Evolutionary conservation across 2,797 vertebrate species (phyloP).

Genomic region (Urosaurus nigricauda): DNA sequence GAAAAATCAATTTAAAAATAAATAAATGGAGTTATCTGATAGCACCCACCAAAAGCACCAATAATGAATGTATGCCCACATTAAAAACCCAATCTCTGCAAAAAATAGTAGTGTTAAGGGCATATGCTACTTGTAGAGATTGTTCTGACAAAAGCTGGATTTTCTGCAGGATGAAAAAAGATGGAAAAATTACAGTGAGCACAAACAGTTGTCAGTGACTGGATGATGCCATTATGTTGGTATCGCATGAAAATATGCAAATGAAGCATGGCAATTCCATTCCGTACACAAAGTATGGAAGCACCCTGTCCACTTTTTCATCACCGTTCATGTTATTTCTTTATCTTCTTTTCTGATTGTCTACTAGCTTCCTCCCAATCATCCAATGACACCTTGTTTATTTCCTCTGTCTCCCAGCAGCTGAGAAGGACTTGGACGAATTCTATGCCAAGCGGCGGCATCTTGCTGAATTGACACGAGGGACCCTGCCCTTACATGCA

Average conservation of each 20-base stretch:
- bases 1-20: background rate
- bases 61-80: background rate
- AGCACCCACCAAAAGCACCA: background rate
- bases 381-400: conserved; percentile 41
- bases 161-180: background rate
- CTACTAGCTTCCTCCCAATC: background rate
- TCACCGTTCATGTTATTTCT: conserved; percentile 7
- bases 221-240: background rate
- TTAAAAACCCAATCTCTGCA: background rate
- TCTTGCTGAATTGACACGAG: conserved; percentile 76
- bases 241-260: background rate
- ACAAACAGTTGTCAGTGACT: too few relatives aligned
- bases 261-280: background rate
- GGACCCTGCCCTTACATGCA: conserved; percentile 88
- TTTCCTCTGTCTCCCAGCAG: conserved; percentile 66
- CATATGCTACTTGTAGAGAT: background rate
- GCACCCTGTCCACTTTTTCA: background rate
- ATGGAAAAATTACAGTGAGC: background rate
- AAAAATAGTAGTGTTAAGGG: background rate
- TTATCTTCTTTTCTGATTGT: conserved; percentile 1
- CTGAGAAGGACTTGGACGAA: conserved; percentile 93
- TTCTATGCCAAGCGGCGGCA: conserved; percentile 81
- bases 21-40: background rate
- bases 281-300: background rate
- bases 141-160: background rate